A percentile compares a stretch with the other conserved stretches of the same genome.
phyloP scores from a whole-genome alignment of 2,113 vertebrate species.

The Pongo abelii region DNA sequence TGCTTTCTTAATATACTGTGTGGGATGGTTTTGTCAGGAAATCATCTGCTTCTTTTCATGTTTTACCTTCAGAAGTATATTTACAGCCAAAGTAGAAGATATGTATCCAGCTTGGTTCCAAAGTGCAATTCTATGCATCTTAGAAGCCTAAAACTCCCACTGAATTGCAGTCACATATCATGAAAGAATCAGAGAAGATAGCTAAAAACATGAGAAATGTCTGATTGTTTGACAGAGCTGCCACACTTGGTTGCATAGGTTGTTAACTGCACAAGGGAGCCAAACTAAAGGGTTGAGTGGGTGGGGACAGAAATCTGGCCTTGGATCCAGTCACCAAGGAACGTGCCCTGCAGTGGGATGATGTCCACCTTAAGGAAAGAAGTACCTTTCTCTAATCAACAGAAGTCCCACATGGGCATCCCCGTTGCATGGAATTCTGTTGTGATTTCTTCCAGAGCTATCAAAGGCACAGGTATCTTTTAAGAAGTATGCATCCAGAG shows the following conservation, averaged over 20 bases:
- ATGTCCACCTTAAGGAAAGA: neutral
- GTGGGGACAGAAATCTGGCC: neutral
- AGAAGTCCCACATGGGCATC: neutral
- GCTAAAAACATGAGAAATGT: neutral
- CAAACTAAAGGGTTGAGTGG: neutral
- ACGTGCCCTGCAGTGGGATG: neutral
- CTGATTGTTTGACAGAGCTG: neutral
- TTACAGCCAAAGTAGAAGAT: neutral
- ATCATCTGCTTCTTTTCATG: constrained; percentile 31
- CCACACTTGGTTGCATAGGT: neutral
- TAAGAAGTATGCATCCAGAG: neutral
- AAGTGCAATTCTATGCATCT: neutral
- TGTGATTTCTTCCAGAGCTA: neutral
- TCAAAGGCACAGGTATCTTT: neutral
- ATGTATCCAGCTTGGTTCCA: constrained; percentile 10
- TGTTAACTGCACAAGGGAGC: neutral
- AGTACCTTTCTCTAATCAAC: neutral
- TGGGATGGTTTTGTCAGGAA: constrained; percentile 32
- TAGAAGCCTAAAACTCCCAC: neutral
- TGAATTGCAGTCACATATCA: neutral
- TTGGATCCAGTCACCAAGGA: neutral
- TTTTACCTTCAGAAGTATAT: constrained; percentile 24
- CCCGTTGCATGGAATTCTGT: neutral
- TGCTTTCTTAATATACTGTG: neutral
- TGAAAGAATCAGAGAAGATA: neutral